A percentile compares a stretch with the other conserved stretches of the same genome.
phyloP scores from a whole-genome alignment of 1,140 invertebrate genomes.

The Oryzaephilus surinamensis region DNA sequence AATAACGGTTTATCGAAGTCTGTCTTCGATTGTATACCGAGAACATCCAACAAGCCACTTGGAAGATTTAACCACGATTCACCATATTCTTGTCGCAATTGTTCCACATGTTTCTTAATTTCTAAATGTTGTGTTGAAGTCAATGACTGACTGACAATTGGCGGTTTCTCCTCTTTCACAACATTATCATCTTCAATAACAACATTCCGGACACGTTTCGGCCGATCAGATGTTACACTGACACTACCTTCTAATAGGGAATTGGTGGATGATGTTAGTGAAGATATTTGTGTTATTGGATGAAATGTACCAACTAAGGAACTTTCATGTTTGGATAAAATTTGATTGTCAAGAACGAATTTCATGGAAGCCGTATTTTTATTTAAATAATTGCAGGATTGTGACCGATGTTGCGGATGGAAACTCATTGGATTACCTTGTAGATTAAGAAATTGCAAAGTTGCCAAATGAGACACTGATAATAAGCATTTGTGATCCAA shows the following conservation, averaged over 20 bases:
- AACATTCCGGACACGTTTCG: conserved; percentile 29
- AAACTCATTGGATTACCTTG: conserved; percentile 51
- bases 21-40: conserved; percentile 34
- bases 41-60: conserved; percentile 42
- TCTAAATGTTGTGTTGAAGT: conserved; percentile 41
- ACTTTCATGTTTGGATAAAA: conserved; percentile 44
- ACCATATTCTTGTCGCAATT: conserved; percentile 44
- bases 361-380: conserved; percentile 40
- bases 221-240: conserved; percentile 12
- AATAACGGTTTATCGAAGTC: conserved; percentile 7
- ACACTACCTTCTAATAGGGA: conserved; percentile 6
- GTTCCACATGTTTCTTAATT: conserved; percentile 49
- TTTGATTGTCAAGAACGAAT: conserved; percentile 47
- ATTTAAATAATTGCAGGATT: conserved; percentile 46
- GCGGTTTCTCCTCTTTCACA: conserved; percentile 8
- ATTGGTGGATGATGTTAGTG: conserved; percentile 4
- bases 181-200: conserved; percentile 23
- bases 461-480: conserved; percentile 43
- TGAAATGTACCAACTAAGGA: conserved; percentile 34
- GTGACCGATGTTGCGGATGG: conserved; percentile 45
- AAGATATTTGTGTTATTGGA: conserved; percentile 13
- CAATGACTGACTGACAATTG: conserved; percentile 3
- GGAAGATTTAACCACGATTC: conserved; percentile 48
- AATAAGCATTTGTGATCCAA: conserved; percentile 46
- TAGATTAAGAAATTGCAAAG: conserved; percentile 44